phyloP scores from a whole-genome alignment of 1,140 invertebrate genomes.

The Meteorus sp. region DNA sequence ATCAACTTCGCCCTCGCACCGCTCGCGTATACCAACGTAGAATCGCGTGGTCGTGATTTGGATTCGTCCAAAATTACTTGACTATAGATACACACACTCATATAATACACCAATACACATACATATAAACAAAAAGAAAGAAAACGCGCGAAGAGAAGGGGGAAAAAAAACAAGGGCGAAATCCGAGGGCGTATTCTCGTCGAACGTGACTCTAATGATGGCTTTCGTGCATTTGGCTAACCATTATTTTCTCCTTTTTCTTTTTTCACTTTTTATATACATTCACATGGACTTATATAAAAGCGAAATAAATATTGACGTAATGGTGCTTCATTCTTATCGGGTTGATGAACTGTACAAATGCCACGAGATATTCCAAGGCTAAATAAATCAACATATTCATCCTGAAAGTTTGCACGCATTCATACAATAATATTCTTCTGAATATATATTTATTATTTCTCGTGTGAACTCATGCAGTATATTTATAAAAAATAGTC shows the following conservation, averaged over 20 bases:
- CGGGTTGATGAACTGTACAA: conserved; percentile 7
- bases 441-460: too few relatives aligned
- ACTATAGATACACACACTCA: conserved; percentile 12
- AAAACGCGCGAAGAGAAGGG: neutral
- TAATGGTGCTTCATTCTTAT: conserved; percentile 17
- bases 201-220: conserved; percentile 21
- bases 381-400: conserved; percentile 19
- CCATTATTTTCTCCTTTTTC: conserved; percentile 31
- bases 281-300: conserved; percentile 26
- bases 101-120: conserved; percentile 1
- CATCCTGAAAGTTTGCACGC: neutral
- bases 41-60: conserved; percentile 35
- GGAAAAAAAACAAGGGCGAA: too few relatives aligned
- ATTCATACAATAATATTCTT: neutral
- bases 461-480: too few relatives aligned
- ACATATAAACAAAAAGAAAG: conserved; percentile 6
- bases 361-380: neutral
- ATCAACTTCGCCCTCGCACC: conserved; percentile 31
- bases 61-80: conserved; percentile 34
- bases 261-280: too few relatives aligned
- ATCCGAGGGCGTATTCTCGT: conserved; percentile 14
- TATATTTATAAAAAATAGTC: too few relatives aligned
- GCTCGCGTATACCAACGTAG: conserved; percentile 8
- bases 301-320: conserved; percentile 28
- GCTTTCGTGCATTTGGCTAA: conserved; percentile 28